Evolutionary conservation across 2,113 vertebrate species (phyloP).

Genomic region (Columbina picui): DNA sequence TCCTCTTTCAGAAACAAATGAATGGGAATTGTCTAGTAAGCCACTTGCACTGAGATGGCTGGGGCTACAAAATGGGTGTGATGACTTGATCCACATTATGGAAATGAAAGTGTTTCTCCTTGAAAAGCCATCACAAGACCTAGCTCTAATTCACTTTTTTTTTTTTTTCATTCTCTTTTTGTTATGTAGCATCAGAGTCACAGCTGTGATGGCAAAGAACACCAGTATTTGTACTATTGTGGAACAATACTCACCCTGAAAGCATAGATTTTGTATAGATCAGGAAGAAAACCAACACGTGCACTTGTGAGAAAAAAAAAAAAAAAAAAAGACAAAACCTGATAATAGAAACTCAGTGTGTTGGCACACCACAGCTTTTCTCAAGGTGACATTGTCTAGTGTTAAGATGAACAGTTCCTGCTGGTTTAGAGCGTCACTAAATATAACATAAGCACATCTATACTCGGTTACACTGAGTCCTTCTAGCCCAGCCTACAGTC

Average conservation of each 20-base stretch:
- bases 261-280: background rate
- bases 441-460: background rate
- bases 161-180: background rate
- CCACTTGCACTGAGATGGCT: background rate
- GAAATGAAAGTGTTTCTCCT: background rate
- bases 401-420: background rate
- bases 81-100: background rate
- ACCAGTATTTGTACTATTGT: background rate
- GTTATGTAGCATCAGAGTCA: background rate
- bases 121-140: background rate
- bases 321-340: background rate
- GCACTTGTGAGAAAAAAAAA: background rate
- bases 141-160: background rate
- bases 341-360: background rate
- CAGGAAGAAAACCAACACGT: background rate
- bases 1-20: conserved; percentile 18
- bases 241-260: background rate
- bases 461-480: background rate
- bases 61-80: background rate
- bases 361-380: background rate
- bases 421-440: background rate
- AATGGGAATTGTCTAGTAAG: background rate
- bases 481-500: background rate
- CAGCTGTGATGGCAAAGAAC: background rate
- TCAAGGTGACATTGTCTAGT: background rate